These are phyloP conservation scores for Caradrina kadenii DNA, from an alignment of 2,888 invertebrate genomes.

Conservation along the genomic window DNA sequence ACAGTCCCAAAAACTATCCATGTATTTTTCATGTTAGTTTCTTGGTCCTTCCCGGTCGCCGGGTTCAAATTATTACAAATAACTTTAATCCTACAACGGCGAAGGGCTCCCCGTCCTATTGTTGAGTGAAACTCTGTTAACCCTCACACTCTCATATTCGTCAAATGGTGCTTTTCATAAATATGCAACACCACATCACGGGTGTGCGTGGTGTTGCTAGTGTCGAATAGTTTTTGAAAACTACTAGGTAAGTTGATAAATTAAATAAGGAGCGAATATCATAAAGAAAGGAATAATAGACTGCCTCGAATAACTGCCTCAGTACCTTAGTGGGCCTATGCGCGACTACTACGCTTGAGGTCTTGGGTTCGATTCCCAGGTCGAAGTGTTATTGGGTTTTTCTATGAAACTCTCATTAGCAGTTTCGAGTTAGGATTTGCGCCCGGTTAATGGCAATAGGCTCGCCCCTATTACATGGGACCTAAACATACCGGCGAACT, in stretches of 20 bases:
- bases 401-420: too few species aligned
- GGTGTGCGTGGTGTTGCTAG: slow-evolving; percentile 36
- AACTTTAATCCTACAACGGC: slow-evolving; percentile 44
- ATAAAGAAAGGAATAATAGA: too few species aligned
- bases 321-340: too few species aligned
- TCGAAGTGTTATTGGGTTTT: too few species aligned
- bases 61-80: slow-evolving; percentile 46
- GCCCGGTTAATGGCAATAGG: too few species aligned
- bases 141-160: slow-evolving; percentile 75
- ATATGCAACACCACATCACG: slow-evolving; percentile 69
- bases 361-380: too few species aligned
- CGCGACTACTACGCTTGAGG: too few species aligned
- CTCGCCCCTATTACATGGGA: too few species aligned
- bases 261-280: too few species aligned
- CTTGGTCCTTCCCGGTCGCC: slow-evolving; percentile 5
- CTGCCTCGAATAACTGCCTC: too few species aligned
- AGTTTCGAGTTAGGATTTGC: too few species aligned
- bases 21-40: slow-evolving; percentile 24
- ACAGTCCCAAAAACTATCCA: neutral
- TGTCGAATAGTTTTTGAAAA: slow-evolving; percentile 5
- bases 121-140: slow-evolving; percentile 55
- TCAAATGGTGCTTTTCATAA: slow-evolving; percentile 77
- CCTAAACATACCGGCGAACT: too few species aligned
- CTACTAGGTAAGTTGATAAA: neutral
- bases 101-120: slow-evolving; percentile 58